phyloP scores from a whole-genome alignment of 2,797 vertebrate species.

The Macropus fuliginosus region DNA sequence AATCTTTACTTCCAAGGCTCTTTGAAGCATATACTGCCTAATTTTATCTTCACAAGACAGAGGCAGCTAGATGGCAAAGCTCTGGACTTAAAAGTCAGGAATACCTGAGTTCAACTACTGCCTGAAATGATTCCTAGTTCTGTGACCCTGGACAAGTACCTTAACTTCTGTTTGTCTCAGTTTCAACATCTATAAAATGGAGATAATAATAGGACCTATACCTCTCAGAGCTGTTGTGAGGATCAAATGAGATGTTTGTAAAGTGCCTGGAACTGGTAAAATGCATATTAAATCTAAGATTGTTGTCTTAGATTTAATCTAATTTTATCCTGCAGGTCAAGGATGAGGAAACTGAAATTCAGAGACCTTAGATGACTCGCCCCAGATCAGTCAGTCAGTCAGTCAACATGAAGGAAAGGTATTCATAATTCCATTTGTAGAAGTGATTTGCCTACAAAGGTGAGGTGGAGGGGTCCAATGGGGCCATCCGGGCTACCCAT shows the following conservation, averaged over 20 bases:
- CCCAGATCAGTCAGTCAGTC: not conserved
- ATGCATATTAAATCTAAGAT: not conserved
- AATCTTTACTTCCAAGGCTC: constrained; percentile 24
- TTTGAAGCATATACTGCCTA: not conserved
- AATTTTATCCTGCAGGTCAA: not conserved
- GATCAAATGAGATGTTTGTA: not conserved
- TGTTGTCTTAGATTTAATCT: not conserved
- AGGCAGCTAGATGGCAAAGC: not conserved
- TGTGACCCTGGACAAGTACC: not conserved
- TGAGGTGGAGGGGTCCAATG: not conserved
- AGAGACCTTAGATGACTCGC: not conserved
- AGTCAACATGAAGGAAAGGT: not conserved
- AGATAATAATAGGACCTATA: not conserved
- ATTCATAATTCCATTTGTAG: not conserved
- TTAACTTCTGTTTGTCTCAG: not conserved
- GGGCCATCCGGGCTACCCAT: not conserved
- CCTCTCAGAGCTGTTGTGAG: not conserved
- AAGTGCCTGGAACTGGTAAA: not conserved
- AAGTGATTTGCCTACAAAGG: not conserved
- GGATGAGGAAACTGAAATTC: not conserved
- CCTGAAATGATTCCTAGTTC: not conserved
- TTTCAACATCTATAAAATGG: not conserved
- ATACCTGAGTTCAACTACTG: not conserved
- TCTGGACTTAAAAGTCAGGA: not conserved
- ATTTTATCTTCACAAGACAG: constrained; percentile 10